These are phyloP conservation scores for Nycteola revayana DNA, from an alignment of 2,888 invertebrate species.

Conservation along the genomic window DNA sequence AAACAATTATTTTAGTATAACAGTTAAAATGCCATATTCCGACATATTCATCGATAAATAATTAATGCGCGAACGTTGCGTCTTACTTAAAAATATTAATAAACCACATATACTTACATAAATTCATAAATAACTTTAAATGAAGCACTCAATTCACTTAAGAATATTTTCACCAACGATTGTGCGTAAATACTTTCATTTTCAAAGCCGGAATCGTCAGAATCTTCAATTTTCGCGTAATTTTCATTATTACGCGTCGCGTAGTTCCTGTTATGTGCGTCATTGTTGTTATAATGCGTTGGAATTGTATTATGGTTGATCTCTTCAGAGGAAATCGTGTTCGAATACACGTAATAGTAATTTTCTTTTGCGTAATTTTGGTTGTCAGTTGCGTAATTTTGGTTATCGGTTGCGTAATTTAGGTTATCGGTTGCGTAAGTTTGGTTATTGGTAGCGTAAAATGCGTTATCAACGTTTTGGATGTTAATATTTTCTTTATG, in stretches of 20 bases:
- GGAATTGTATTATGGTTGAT: not conserved
- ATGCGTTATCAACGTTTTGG: too few species aligned
- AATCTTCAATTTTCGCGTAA: constrained; percentile 4
- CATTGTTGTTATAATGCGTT: not conserved
- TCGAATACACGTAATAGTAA: too few species aligned
- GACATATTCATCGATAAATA: too few species aligned
- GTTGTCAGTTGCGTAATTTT: too few species aligned
- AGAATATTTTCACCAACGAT: constrained; percentile 36
- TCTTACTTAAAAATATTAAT: too few species aligned
- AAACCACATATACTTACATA: constrained; percentile 54
- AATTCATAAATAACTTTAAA: constrained; percentile 42
- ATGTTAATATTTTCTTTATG: too few species aligned
- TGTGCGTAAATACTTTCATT: constrained; percentile 33
- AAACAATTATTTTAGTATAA: too few species aligned
- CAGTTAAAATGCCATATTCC: too few species aligned
- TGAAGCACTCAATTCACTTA: constrained; percentile 35
- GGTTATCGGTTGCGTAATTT: not conserved
- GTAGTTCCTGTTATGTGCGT: not conserved
- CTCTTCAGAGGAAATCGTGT: constrained; percentile 1
- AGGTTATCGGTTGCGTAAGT: not conserved
- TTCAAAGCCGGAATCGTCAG: constrained; percentile 42
- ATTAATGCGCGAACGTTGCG: too few species aligned
- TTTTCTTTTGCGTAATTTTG: too few species aligned
- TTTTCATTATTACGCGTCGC: constrained; percentile 3
- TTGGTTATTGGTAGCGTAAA: not conserved